Conservation (phyloP, 2,888 invertebrate genomes). For the Andricus curvator region DNA sequence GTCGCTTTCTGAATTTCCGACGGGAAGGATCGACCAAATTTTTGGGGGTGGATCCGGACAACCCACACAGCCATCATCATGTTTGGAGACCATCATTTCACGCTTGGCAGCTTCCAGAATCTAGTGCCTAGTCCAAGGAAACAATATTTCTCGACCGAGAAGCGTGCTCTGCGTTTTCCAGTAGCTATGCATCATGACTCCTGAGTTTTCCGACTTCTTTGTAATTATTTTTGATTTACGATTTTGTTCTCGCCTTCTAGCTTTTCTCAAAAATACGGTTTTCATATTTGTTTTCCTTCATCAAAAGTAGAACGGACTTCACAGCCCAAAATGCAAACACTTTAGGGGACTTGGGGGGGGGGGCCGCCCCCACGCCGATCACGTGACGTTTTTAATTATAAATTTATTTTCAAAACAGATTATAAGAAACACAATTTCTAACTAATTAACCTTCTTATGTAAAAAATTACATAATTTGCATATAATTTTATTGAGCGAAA, state of each 20-base stretch:
- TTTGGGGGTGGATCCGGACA: neutral
- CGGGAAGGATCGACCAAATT: neutral
- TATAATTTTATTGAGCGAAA: too few relatives aligned
- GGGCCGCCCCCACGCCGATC: too few relatives aligned
- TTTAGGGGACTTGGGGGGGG: too few relatives aligned
- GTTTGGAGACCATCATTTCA: constrained; percentile 27
- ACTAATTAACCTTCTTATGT: too few relatives aligned
- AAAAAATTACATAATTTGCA: too few relatives aligned
- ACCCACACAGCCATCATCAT: neutral
- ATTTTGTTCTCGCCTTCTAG: constrained; percentile 11
- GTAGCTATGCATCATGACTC: constrained; percentile 22
- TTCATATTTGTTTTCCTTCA: constrained; percentile 9
- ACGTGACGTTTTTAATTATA: too few relatives aligned
- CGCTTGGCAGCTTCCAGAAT: constrained; percentile 25
- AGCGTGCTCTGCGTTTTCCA: constrained; percentile 38
- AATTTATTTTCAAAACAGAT: too few relatives aligned
- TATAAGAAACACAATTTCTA: too few relatives aligned
- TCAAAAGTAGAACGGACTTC: neutral
- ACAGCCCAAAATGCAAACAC: too few relatives aligned
- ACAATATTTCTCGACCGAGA: constrained; percentile 29
- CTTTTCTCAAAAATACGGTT: constrained; percentile 21
- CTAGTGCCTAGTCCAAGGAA: constrained; percentile 22
- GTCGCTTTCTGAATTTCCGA: constrained; percentile 28
- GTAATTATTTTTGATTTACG: constrained; percentile 38
- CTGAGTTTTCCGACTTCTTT: constrained; percentile 18